These are phyloP conservation scores for Microtus richardsoni DNA, from an alignment of 2,113 vertebrate species.

Conservation along the genomic window DNA sequence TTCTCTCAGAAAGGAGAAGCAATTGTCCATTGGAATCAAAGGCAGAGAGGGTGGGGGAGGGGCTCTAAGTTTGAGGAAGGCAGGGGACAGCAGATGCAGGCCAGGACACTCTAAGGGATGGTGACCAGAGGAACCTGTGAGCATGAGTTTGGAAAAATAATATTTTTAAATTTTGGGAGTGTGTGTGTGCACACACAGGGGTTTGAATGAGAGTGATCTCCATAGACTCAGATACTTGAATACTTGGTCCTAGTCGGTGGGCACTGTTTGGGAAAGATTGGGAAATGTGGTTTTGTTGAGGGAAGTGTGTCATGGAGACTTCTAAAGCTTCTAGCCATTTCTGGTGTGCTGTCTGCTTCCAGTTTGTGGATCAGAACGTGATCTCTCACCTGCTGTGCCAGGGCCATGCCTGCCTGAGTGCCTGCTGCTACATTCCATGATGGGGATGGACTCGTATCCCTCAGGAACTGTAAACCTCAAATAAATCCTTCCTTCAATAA, in stretches of 20 bases:
- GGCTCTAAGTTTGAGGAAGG: too few relatives aligned
- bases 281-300: not conserved
- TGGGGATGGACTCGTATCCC: not conserved
- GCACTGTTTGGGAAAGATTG: not conserved
- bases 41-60: fast-evolving
- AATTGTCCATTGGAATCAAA: not conserved
- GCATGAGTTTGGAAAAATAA: not conserved
- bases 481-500: not conserved
- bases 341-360: not conserved
- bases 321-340: not conserved
- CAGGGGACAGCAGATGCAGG: too few relatives aligned
- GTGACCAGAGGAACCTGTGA: not conserved
- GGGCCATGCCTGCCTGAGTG: not conserved
- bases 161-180: not conserved
- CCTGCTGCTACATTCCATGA: not conserved
- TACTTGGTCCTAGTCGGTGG: not conserved
- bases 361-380: not conserved
- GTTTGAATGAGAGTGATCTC: not conserved
- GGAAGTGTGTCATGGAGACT: not conserved
- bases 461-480: not conserved
- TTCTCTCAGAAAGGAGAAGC: not conserved
- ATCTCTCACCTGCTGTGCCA: not conserved
- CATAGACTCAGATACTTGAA: not conserved
- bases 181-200: not conserved
- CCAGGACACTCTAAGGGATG: too few relatives aligned